Evolutionary conservation across 2,888 invertebrate genomes (phyloP).

Genomic region (Hirtodrosophila trivittata): DNA sequence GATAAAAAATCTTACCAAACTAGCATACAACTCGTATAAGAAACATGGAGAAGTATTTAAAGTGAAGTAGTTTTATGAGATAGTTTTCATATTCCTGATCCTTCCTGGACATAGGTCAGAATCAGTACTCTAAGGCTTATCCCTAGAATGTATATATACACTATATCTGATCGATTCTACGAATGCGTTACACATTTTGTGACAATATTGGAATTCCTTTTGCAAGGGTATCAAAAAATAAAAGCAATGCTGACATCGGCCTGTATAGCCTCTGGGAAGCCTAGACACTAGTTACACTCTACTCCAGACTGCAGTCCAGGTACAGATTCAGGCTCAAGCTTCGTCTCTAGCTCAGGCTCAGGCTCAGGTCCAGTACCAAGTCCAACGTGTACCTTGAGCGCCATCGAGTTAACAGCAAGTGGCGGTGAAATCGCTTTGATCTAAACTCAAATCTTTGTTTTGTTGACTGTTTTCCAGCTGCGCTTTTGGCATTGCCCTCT

Average conservation of each 20-base stretch:
- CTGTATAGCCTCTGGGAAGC: slow-evolving; percentile 50
- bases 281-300: slow-evolving; percentile 47
- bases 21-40: no score
- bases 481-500: slow-evolving; percentile 66
- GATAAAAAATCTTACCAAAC: no score
- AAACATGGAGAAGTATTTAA: no score
- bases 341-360: slow-evolving; percentile 6
- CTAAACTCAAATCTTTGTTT: slow-evolving; percentile 74
- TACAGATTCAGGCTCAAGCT: slow-evolving; percentile 34
- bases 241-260: slow-evolving; percentile 40
- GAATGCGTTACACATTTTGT: background rate
- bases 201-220: background rate
- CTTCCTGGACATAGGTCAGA: no score
- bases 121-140: no score
- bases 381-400: slow-evolving; percentile 71
- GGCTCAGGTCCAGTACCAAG: slow-evolving; percentile 54
- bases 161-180: no score
- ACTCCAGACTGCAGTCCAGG: slow-evolving; percentile 3
- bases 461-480: slow-evolving; percentile 69
- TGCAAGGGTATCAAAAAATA: slow-evolving; percentile 27
- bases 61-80: no score
- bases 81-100: no score
- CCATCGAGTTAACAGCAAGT: slow-evolving; percentile 75
- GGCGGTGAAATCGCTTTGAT: slow-evolving; percentile 76
- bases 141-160: no score